Conservation (phyloP, 2,888 invertebrate genomes). For the Bruchidius siliquastri region DNA sequence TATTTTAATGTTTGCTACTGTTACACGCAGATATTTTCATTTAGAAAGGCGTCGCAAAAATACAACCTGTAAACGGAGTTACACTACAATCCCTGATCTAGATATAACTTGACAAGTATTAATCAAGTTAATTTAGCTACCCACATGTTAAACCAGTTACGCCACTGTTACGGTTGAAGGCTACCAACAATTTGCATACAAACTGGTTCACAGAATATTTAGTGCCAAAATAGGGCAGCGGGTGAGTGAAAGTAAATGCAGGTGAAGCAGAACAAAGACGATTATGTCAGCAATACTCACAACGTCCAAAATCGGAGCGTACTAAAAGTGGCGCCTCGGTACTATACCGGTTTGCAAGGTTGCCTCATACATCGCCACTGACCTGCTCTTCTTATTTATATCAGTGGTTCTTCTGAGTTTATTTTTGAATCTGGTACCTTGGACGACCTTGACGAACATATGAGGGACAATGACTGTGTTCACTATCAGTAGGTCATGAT, state of each 20-base stretch:
- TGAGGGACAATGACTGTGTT: neutral
- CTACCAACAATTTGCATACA: slow-evolving; percentile 15
- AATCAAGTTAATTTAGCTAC: neutral
- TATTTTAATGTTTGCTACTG: too few species aligned
- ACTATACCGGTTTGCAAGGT: neutral
- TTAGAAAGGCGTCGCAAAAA: too few species aligned
- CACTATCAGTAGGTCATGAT: too few species aligned
- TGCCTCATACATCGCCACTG: neutral
- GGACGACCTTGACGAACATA: neutral
- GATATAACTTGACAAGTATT: too few species aligned
- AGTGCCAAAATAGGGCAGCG: slow-evolving; percentile 39
- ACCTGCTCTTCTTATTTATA: neutral
- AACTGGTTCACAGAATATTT: slow-evolving; percentile 23
- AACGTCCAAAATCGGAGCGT: neutral
- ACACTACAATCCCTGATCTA: too few species aligned
- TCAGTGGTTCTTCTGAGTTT: neutral
- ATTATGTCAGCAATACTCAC: neutral
- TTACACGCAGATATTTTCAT: too few species aligned
- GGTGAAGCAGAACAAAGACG: neutral
- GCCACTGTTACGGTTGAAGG: neutral
- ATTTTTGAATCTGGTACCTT: neutral
- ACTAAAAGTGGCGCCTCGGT: neutral
- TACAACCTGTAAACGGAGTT: too few species aligned
- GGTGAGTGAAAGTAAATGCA: slow-evolving; percentile 41
- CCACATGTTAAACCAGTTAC: neutral